Percentiles rank a stretch among this genome's conserved stretches.
Conservation (phyloP, 1,140 invertebrate genomes). For the Aphidius gifuensis region DNA sequence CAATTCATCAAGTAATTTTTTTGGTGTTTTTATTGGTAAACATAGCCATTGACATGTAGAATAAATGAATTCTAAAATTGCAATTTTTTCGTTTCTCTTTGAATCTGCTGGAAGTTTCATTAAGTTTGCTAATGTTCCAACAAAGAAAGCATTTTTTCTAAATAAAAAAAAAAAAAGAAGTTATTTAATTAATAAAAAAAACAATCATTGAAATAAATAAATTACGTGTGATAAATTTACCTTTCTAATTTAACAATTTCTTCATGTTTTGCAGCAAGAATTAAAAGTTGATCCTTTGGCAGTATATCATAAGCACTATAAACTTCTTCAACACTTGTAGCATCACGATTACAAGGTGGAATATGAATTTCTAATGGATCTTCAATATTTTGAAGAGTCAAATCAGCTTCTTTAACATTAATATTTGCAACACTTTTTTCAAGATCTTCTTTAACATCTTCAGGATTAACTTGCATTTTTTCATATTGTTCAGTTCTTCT, state of each 20-base stretch:
- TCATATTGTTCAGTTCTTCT: constrained; percentile 53
- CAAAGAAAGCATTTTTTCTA: constrained; percentile 6
- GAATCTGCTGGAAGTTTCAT: constrained; percentile 29
- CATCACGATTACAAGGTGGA: constrained; percentile 55
- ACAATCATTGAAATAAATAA: constrained; percentile 1
- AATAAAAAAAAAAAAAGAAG: constrained; percentile 20
- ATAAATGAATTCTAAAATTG: constrained; percentile 51
- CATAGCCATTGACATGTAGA: constrained; percentile 46
- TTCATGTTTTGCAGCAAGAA: constrained; percentile 37
- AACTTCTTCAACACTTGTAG: constrained; percentile 44
- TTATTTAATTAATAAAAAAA: constrained; percentile 9
- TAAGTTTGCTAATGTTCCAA: constrained; percentile 36
- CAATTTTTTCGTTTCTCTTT: constrained; percentile 36
- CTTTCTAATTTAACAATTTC: constrained; percentile 33
- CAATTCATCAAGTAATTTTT: constrained; percentile 39
- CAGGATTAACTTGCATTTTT: constrained; percentile 51
- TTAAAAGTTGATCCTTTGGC: constrained; percentile 44
- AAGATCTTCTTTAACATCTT: constrained; percentile 50
- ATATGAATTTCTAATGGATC: constrained; percentile 27
- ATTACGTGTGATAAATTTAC: constrained; percentile 32
- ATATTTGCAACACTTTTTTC: constrained; percentile 45
- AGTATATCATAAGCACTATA: constrained; percentile 54
- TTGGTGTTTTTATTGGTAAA: constrained; percentile 43
- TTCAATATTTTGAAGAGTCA: constrained; percentile 26
- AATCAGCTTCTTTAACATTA: constrained; percentile 27